Conservation (phyloP, 2,888 invertebrate genomes). For the Agrilus mali region DNA sequence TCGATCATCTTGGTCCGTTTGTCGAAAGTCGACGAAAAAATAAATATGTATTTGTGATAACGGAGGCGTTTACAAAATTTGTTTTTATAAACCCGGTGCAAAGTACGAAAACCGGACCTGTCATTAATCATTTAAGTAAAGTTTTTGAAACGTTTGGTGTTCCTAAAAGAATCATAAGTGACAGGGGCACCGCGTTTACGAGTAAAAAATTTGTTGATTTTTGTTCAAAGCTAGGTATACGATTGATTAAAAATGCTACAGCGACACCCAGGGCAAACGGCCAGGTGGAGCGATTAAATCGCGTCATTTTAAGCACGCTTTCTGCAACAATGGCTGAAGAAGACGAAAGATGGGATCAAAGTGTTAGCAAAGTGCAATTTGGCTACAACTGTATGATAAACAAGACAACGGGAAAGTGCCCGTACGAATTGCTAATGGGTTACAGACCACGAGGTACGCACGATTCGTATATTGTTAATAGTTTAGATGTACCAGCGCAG, state of each 20-base stretch:
- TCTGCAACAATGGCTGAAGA: no score
- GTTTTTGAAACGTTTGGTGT: constrained; percentile 14
- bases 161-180: constrained; percentile 16
- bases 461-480: constrained; percentile 5
- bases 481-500: no score
- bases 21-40: no score
- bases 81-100: constrained; percentile 13
- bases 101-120: constrained; percentile 11
- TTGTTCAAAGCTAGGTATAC: constrained; percentile 15
- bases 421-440: no score
- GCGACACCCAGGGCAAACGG: constrained; percentile 20
- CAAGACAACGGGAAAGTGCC: constrained; percentile 13
- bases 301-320: neutral
- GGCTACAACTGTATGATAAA: constrained; percentile 9
- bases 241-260: constrained; percentile 15
- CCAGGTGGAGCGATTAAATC: constrained; percentile 15
- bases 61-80: constrained; percentile 17
- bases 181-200: constrained; percentile 19
- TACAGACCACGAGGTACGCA: constrained; percentile 10
- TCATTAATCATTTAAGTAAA: constrained; percentile 8
- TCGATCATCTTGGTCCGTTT: no score
- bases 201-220: constrained; percentile 14
- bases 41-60: no score
- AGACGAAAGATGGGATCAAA: no score
- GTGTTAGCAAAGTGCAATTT: constrained; percentile 9